Base-by-base conservation (phyloP, 2,888 invertebrate genomes). In the Gortyna flavago region DNA sequence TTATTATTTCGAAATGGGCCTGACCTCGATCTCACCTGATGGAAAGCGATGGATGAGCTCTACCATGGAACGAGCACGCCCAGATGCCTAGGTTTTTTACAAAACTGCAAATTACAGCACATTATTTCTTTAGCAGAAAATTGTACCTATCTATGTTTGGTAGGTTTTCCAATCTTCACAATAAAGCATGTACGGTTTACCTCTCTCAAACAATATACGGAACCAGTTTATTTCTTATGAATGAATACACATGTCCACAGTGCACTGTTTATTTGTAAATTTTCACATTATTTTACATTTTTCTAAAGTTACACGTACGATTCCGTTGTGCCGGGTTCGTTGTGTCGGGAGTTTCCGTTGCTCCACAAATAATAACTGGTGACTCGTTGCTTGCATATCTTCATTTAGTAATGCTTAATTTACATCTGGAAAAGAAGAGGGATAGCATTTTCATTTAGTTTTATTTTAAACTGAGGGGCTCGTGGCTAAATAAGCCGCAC, bases 231-330 rank as follows among this genome's bases (percentile, higher is more conserved):
- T 16, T 11, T 25, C 35, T 32, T 54, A 32, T 65, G 9, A 68
- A 69, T 75, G 51, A 41, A 75, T 77, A 76, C 71, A 83, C 66
- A 70, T 65, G 41, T 65, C 61, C 21, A 68, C 70, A 48, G 71
- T 69, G 87, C 83, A 75, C 75, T 80, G 87, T 89, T 89, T 89
- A 89, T 90, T 90, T 90, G 86, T 86, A 85, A 90, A 91, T 90
- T 91, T 88, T 80, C 86, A 88, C 89, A 90, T 90, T 90, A 90
- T 90, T 90, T 85, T 87, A 85, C 81, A 90, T 90, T 90, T 90
- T 88, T 85, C 88, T 88, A 85, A 88, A 88, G 88, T 88, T 89
- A 80, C 82, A 87, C 86, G 83, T 89, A 80, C 86, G 89, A 89
- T 90, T 84, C 87, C 75, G 86, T 80, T 74, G 80, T 77, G 64